These are phyloP conservation scores for Romanogobio albipinnatus DNA, from an alignment of 2,113 vertebrate species.

Conservation along the genomic window DNA sequence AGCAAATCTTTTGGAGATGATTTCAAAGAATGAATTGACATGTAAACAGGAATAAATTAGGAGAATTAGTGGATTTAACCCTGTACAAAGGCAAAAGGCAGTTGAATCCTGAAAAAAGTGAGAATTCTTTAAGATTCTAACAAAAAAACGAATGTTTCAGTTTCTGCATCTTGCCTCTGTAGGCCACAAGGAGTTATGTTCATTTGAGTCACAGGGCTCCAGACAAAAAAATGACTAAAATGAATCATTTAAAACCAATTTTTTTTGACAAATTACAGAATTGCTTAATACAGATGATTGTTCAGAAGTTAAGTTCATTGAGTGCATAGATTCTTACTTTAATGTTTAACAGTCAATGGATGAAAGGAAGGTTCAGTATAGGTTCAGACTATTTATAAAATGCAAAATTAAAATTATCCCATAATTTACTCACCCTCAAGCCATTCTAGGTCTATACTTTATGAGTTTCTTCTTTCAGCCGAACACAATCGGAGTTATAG, in stretches of 20 bases:
- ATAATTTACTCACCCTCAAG: too few species aligned
- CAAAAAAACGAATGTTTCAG: neutral
- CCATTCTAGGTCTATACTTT: too few species aligned
- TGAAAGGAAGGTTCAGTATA: neutral
- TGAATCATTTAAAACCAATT: neutral
- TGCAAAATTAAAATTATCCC: too few species aligned
- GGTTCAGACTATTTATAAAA: neutral
- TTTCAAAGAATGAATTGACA: neutral
- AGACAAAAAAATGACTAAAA: neutral
- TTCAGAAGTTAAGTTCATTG: neutral
- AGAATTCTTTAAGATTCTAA: neutral
- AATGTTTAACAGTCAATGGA: neutral
- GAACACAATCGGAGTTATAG: too few species aligned
- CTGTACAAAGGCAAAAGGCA: slow-evolving; percentile 33
- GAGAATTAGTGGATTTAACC: neutral
- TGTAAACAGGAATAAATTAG: neutral
- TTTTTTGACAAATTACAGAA: neutral
- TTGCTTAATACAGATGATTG: neutral
- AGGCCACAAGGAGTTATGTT: neutral
- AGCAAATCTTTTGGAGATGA: neutral
- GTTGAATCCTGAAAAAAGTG: neutral
- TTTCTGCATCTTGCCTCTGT: neutral
- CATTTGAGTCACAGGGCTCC: neutral
- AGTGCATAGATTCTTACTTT: neutral
- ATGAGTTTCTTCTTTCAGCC: too few species aligned